Percentiles rank a stretch among this genome's conserved stretches.
Conservation (phyloP, 2,797 vertebrate species). For the Mus spretus region DNA sequence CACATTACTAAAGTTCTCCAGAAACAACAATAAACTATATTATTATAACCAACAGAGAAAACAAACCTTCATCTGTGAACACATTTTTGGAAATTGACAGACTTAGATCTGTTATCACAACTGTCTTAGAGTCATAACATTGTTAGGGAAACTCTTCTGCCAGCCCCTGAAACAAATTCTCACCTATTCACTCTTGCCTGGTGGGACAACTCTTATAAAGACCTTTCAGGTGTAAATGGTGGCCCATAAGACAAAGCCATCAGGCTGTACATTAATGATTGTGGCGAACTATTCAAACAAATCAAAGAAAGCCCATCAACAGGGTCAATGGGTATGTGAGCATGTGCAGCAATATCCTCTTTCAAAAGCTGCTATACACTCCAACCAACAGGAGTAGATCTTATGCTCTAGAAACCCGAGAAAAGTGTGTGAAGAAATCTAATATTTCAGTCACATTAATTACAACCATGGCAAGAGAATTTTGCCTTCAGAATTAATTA, state of each 20-base stretch:
- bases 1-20: background rate
- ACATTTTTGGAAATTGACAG: conserved; percentile 37
- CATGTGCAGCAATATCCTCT: conserved; percentile 22
- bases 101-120: background rate
- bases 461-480: conserved; percentile 26
- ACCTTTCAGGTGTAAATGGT: conserved; percentile 33
- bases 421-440: conserved; percentile 40
- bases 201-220: conserved; percentile 21
- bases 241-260: background rate
- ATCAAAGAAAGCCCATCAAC: conserved; percentile 25
- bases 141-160: background rate
- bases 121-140: background rate
- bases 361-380: conserved; percentile 34
- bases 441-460: conserved; percentile 49
- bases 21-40: background rate
- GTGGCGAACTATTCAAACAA: conserved; percentile 66
- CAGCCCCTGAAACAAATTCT: background rate
- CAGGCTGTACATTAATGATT: conserved; percentile 48
- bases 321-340: conserved; percentile 1
- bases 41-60: background rate
- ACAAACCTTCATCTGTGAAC: conserved; percentile 31
- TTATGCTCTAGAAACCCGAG: background rate
- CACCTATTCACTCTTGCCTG: background rate
- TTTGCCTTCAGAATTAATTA: conserved; percentile 74
- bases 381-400: background rate